phyloP scores from a whole-genome alignment of 2,888 invertebrate genomes.

The Exocentrus adspersus region DNA sequence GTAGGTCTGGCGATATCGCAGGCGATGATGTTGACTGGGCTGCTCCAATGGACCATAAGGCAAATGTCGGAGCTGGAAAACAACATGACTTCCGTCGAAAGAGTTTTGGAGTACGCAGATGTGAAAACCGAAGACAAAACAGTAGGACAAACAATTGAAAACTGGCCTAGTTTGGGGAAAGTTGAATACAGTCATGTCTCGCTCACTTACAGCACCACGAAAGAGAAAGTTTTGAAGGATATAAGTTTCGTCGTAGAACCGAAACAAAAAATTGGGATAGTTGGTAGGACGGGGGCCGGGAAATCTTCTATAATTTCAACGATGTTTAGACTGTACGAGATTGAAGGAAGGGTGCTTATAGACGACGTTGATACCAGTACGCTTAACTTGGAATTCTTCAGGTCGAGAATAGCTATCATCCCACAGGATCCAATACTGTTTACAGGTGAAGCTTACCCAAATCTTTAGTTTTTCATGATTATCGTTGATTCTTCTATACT shows the following conservation, averaged over 20 bases:
- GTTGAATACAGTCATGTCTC: conserved; percentile 74
- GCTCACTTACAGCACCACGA: conserved; percentile 76
- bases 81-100: conserved; percentile 91
- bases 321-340: conserved; percentile 81
- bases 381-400: conserved; percentile 78
- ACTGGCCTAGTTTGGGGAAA: conserved; percentile 79
- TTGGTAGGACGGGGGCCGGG: conserved; percentile 86
- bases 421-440: conserved; percentile 89
- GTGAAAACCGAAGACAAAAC: conserved; percentile 68
- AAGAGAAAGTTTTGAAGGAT: conserved; percentile 69
- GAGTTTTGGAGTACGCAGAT: conserved; percentile 82
- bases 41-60: conserved; percentile 88
- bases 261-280: conserved; percentile 78
- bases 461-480: no score
- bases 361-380: conserved; percentile 77
- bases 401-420: conserved; percentile 83
- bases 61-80: conserved; percentile 67
- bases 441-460: no score
- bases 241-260: conserved; percentile 69
- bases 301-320: conserved; percentile 80
- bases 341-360: conserved; percentile 81
- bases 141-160: conserved; percentile 31
- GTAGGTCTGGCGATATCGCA: conserved; percentile 61
- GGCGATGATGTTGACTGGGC: conserved; percentile 60
- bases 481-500: no score